phyloP scores from a whole-genome alignment of 2,797 vertebrate genomes.

The Mormyrus hasselquistii region DNA sequence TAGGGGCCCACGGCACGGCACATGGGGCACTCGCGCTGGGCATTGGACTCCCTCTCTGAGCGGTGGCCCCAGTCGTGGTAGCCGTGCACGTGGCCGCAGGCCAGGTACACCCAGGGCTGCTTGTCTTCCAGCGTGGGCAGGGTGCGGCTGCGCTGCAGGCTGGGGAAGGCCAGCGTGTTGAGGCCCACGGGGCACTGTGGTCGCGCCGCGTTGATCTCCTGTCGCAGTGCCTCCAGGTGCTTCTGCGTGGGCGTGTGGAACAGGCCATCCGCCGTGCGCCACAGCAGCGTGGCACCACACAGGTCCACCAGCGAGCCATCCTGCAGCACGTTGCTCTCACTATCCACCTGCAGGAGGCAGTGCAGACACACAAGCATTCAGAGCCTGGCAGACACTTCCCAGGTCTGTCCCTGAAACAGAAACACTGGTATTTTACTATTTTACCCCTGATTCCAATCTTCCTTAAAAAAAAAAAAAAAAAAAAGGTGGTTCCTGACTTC shows the following conservation, averaged over 20 bases:
- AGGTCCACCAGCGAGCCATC: conserved; percentile 94
- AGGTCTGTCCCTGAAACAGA: background rate
- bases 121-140: conserved; percentile 89
- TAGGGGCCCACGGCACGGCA: conserved; percentile 91
- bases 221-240: conserved; percentile 86
- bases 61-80: conserved; percentile 96
- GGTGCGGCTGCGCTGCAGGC: conserved; percentile 88
- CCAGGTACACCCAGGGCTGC: conserved; percentile 93
- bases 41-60: conserved; percentile 75
- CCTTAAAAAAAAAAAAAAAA: background rate
- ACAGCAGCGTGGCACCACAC: conserved; percentile 91
- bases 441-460: background rate
- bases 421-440: background rate
- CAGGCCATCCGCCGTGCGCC: conserved; percentile 91
- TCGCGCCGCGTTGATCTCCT: conserved; percentile 72
- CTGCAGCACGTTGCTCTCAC: conserved; percentile 86
- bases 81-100: conserved; percentile 90
- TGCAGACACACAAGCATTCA: background rate
- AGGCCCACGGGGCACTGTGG: conserved; percentile 76
- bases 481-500: background rate
- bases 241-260: conserved; percentile 93
- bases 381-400: background rate
- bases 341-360: conserved; percentile 74
- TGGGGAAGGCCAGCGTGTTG: conserved; percentile 95
- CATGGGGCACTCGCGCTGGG: conserved; percentile 90